These are phyloP conservation scores for Erethizon dorsatum DNA, from an alignment of 2,797 vertebrate genomes.

Conservation along the genomic window DNA sequence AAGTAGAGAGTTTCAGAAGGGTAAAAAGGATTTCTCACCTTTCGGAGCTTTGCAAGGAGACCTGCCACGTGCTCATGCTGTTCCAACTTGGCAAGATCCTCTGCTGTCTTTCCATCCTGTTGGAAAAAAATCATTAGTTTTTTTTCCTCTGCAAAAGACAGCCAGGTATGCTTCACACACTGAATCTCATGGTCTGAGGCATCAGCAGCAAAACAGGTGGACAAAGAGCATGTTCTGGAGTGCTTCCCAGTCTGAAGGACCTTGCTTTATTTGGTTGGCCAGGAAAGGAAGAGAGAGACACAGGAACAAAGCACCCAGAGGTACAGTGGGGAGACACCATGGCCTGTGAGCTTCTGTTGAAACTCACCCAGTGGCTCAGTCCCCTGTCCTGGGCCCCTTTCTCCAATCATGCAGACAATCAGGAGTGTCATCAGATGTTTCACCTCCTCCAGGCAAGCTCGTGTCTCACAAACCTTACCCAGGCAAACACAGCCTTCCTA, in stretches of 20 bases:
- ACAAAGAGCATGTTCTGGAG: neutral
- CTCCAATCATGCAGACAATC: neutral
- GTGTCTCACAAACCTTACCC: neutral
- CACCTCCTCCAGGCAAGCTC: neutral
- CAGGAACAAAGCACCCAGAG: neutral
- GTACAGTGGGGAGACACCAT: neutral
- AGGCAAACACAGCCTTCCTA: neutral
- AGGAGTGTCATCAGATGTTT: neutral
- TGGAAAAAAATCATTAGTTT: slow-evolving; percentile 73
- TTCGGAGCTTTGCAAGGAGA: slow-evolving; percentile 95
- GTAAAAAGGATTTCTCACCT: slow-evolving; percentile 90
- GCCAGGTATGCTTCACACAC: rapidly evolving
- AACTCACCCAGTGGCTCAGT: neutral
- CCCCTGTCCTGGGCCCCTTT: neutral
- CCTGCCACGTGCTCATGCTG: slow-evolving; percentile 94
- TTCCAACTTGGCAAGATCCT: slow-evolving; percentile 95
- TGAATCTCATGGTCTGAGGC: neutral
- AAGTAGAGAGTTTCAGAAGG: neutral
- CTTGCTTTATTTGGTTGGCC: neutral
- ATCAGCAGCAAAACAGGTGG: slow-evolving; percentile 30
- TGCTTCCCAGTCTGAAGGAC: neutral
- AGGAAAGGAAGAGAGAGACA: neutral
- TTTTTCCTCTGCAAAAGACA: slow-evolving; percentile 32
- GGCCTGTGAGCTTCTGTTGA: neutral
- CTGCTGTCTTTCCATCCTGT: slow-evolving; percentile 97